Percentiles rank a stretch among this genome's conserved stretches.
Evolutionary conservation across 2,113 vertebrate species (phyloP).

Genomic region (Crotalus helleri): DNA sequence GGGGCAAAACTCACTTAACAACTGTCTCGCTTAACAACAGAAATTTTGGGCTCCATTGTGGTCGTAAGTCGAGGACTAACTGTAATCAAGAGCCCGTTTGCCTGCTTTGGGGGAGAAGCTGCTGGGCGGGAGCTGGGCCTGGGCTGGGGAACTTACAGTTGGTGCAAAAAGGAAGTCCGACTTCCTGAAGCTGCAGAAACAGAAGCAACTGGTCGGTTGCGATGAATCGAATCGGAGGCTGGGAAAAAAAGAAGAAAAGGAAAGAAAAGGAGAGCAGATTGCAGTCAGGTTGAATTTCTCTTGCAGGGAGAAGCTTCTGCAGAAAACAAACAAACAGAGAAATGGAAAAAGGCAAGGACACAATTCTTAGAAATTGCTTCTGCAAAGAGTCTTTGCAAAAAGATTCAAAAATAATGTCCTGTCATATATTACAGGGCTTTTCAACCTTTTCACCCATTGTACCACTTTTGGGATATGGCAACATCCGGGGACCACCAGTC

Average conservation of each 20-base stretch:
- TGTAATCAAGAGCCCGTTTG: background rate
- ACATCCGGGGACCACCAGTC: too few relatives aligned
- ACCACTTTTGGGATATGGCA: too few relatives aligned
- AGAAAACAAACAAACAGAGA: background rate
- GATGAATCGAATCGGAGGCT: background rate
- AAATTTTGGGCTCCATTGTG: too few relatives aligned
- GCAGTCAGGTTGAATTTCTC: background rate
- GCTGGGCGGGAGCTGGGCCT: background rate
- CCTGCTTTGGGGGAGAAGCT: background rate
- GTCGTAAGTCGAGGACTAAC: too few relatives aligned
- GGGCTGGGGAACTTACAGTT: too few relatives aligned
- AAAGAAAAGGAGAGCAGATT: background rate
- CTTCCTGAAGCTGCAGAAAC: background rate
- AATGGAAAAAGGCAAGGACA: background rate
- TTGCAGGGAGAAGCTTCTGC: background rate
- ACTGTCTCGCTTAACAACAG: too few relatives aligned
- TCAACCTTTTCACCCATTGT: too few relatives aligned
- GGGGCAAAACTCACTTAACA: too few relatives aligned
- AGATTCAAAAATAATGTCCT: background rate
- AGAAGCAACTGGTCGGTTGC: background rate
- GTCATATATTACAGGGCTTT: background rate
- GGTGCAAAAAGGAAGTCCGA: conserved; percentile 4
- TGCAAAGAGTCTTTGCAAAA: background rate
- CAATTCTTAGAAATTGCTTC: too few relatives aligned
- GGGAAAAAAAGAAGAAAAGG: too few relatives aligned